Conservation (phyloP, 2,113 vertebrate genomes). For the Lethenteron camtschaticum region DNA sequence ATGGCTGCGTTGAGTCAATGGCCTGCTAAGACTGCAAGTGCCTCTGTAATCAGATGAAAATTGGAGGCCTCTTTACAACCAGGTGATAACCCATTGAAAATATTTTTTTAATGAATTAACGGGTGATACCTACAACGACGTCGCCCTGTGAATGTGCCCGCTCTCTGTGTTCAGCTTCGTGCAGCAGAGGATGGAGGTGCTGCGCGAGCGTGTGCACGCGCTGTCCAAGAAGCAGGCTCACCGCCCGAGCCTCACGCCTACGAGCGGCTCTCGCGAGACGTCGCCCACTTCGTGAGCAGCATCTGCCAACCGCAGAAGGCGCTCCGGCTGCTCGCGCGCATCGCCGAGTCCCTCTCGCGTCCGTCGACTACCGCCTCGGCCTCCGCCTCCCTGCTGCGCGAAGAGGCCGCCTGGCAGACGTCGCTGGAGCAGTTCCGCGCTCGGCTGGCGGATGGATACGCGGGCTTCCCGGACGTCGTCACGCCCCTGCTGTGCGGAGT, state of each 20-base stretch:
- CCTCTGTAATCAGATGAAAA: too few species aligned
- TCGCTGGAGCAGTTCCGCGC: constrained; percentile 63
- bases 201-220: constrained; percentile 39
- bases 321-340: constrained; percentile 45
- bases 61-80: too few species aligned
- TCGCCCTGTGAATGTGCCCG: too few species aligned
- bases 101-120: too few species aligned
- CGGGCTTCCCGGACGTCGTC: constrained; percentile 44
- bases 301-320: constrained; percentile 37
- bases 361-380: neutral
- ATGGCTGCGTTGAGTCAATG: too few species aligned
- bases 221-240: constrained; percentile 69
- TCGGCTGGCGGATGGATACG: constrained; percentile 45
- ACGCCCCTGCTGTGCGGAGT: constrained; percentile 44
- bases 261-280: constrained; percentile 49
- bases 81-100: too few species aligned
- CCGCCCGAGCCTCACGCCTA: constrained; percentile 37
- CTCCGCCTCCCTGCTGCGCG: constrained; percentile 41
- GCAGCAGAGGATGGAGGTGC: constrained; percentile 43
- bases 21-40: too few species aligned
- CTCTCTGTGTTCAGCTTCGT: constrained; percentile 30
- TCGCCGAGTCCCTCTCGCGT: constrained; percentile 31
- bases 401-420: constrained; percentile 68
- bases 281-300: constrained; percentile 56
- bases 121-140: too few species aligned